These are phyloP conservation scores for Cygnus olor DNA, from an alignment of 2,797 vertebrate species.

Conservation along the genomic window DNA sequence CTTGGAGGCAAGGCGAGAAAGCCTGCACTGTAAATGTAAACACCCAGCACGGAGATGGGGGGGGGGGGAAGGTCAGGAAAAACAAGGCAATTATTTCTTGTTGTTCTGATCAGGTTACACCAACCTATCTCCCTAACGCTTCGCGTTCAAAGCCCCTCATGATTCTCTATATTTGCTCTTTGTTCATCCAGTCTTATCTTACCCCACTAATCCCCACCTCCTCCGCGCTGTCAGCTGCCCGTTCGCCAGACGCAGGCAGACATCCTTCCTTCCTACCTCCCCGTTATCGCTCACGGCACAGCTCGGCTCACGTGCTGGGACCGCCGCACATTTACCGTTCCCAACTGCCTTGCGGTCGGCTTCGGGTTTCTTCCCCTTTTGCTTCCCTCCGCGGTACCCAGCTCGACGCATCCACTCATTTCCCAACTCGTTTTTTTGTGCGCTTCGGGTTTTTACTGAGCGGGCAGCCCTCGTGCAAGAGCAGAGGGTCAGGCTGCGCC, in stretches of 20 bases:
- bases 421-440: not conserved
- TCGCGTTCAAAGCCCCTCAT: not conserved
- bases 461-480: accelerated
- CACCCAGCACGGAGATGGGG: not conserved
- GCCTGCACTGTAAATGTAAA: not conserved
- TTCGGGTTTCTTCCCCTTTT: not conserved
- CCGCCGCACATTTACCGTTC: accelerated
- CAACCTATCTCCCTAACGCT: not conserved
- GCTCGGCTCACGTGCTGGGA: accelerated
- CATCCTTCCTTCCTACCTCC: not conserved
- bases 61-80: not conserved
- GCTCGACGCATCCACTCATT: not conserved
- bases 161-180: not conserved
- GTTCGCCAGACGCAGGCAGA: not conserved
- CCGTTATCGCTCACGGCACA: not conserved
- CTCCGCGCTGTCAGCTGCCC: not conserved
- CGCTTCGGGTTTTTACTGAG: not conserved
- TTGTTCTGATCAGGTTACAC: not conserved
- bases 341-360: not conserved
- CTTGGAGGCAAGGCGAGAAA: not conserved
- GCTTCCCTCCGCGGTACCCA: not conserved
- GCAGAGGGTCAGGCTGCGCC: not conserved
- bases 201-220: not conserved
- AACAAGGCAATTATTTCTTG: not conserved
- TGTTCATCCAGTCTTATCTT: not conserved